A percentile compares a stretch with the other conserved stretches of the same genome.
These are phyloP conservation scores for Xerus rutilus DNA, from an alignment of 2,797 vertebrate genomes.

Conservation along the genomic window DNA sequence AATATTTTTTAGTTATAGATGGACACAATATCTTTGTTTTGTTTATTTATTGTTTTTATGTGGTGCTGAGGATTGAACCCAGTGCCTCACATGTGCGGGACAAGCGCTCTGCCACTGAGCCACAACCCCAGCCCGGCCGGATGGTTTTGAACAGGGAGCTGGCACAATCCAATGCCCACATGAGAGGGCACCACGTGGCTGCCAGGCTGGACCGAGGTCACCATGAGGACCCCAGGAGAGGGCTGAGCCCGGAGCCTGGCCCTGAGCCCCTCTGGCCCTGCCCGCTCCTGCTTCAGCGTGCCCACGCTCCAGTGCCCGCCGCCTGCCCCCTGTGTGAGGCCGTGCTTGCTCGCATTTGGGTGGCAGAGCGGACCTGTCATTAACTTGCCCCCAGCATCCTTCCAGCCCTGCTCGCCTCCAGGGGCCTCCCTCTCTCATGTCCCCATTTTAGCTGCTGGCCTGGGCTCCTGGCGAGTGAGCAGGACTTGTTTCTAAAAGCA, in stretches of 20 bases:
- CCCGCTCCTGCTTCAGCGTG: not conserved
- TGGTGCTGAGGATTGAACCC: no score
- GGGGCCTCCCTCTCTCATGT: not conserved
- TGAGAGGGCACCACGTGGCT: not conserved
- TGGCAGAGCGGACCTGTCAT: not conserved
- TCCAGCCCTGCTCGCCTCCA: not conserved
- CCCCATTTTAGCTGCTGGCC: not conserved
- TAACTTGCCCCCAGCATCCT: not conserved
- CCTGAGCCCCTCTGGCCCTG: not conserved
- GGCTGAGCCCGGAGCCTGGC: not conserved
- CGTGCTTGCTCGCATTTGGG: not conserved
- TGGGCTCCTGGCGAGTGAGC: not conserved
- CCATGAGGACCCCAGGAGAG: not conserved
- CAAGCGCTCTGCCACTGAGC: no score
- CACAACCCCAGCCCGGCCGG: no score
- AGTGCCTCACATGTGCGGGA: no score
- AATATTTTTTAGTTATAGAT: no score
- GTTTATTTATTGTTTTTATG: no score
- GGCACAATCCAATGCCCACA: fast-evolving
- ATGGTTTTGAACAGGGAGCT: not conserved
- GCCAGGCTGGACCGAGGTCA: not conserved
- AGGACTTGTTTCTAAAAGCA: conserved; percentile 4
- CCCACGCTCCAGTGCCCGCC: fast-evolving
- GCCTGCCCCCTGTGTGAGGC: fast-evolving
- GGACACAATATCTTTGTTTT: no score